Evolutionary conservation across 2,888 invertebrate genomes (phyloP), one percentile per base, ranked within the genome.

Genomic region (Tuberolachnus salignus): DNA sequence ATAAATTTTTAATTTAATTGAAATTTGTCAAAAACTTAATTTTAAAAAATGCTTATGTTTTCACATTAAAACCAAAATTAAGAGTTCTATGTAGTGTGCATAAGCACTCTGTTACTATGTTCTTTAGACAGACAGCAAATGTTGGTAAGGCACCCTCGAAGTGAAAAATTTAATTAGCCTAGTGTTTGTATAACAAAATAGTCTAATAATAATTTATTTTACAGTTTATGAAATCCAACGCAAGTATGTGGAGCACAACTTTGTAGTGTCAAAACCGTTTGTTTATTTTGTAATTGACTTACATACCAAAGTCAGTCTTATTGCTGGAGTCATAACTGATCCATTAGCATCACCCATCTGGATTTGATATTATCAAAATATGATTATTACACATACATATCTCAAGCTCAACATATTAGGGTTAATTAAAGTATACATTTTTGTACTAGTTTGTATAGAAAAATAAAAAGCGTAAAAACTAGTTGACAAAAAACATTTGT

Each of bases 241-340:
- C 21, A 71, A 64, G 42, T 72, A 72, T 9, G 80, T 63, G 3
- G 64, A 82, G 44, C 72, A 67, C 0, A 55, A 90, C 82, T 93
- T 94, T 85, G 89, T 91, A 70, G 93, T 92, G 16, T 92, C 92
- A 81, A 93, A 92, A 86, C 94, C 94, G 71, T 94, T 94, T 86
- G 87, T 93, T 80, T 94, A 92, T 87, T 94, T 94, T 85, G 93
- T 94, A 82, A 89, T 94, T 87, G 94, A 94, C 85, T 89, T 91
- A 70, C 91, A 91, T 84, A 90, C 94, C 70, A 91, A 93, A 84
- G 92, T 93, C 14, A 88, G 92, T 59, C 88, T 94, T 67, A 92
- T 94, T 89, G 90, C 92, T 44, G 94, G 94, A 81, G 92, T 94
- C 84, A 90, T 94, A 85, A 89, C 92, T 72, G 93, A 94, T 86